Percentiles rank a stretch among this genome's conserved stretches.
Conservation (phyloP, 2,797 vertebrate species). For the Schizopygopsis malacanthus region DNA sequence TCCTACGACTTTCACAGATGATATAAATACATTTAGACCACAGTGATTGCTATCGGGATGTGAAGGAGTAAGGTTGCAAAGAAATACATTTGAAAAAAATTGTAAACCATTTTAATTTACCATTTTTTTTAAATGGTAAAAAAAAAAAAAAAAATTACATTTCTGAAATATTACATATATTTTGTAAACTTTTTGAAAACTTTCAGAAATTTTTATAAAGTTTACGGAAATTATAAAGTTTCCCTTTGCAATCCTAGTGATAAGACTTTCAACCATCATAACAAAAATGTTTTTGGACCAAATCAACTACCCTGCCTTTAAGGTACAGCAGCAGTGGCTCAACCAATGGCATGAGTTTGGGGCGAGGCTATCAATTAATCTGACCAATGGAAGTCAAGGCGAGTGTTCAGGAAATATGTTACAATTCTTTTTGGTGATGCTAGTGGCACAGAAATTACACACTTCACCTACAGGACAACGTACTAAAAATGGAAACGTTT, state of each 20-base stretch:
- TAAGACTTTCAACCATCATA: no score
- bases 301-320: background rate
- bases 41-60: background rate
- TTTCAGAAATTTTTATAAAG: no score
- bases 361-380: background rate
- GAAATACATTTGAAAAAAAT: no score
- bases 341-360: background rate
- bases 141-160: no score
- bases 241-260: no score
- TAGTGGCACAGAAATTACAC: background rate
- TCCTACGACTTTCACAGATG: background rate
- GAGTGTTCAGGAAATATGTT: background rate
- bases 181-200: no score
- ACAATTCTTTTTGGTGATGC: background rate
- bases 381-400: background rate
- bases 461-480: background rate
- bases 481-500: background rate
- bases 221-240: no score
- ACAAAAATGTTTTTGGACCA: background rate
- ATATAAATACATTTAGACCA: background rate
- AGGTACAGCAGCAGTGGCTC: background rate
- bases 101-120: no score
- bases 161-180: no score
- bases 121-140: no score
- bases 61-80: background rate